Base-by-base conservation (phyloP, 1,140 invertebrate species). In the Odontomachus brunneus region DNA sequence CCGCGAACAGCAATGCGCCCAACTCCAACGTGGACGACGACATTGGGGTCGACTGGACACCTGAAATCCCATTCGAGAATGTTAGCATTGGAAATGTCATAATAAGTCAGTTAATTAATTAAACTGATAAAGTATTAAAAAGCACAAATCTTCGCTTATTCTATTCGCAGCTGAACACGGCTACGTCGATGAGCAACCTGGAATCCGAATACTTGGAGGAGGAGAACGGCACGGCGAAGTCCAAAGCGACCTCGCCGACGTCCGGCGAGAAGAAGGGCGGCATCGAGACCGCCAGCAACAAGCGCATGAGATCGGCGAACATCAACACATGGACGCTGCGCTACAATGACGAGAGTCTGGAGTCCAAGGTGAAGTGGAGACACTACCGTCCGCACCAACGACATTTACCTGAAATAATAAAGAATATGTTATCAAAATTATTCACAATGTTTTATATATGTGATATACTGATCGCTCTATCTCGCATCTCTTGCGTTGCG, bases 281-380 rank as follows among this genome's bases (percentile, higher is more conserved):
- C 87, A 96, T 99, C 48, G 98, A 99, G 94, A 98, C 98, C 59
- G 97, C 97, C 88, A 98, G 97, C 82, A 99, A 99, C 92, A 98
- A 98, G 89, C 95, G 97, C 75, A 98, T 99, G 95, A 95, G 98
- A 22, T 96, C 96, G 15, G 97, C 97, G 26, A 98, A 99, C 93
- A 97, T 99, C 84, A 96, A 97, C 89, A 94, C 96, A 3, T 97
- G 98, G 96, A 97, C 97, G 2, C 95, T 99, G 19, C 96, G 97
- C 67, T 99, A 99, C 92, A 97, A 97, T 57, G 96, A 97, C 69
- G 92, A 94, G 24, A 95, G 96, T 44, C 94, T 97, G 83, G 97
- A 98, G 91, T 93, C 94, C 17, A 96, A 96, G 94, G 96, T 97
- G 33, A 44, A 33, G 53, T 19, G 3, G 29, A n/a, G 29, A 33